phyloP scores from a whole-genome alignment of 2,888 invertebrate species.

The Yponomeuta evonymella region DNA sequence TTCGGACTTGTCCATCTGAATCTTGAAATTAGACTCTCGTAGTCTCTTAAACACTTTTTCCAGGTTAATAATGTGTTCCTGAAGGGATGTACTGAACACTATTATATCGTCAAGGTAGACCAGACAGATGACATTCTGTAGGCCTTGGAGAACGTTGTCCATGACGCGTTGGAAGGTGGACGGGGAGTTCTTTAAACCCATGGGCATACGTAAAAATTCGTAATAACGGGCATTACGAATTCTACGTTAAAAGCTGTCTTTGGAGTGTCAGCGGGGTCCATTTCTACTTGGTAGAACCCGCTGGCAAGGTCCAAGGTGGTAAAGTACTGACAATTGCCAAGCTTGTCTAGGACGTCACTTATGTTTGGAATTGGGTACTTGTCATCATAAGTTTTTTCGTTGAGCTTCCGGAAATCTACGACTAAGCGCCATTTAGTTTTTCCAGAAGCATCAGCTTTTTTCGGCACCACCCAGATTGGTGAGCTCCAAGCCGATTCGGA shows the following conservation, averaged over 20 bases:
- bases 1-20: too few species aligned
- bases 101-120: conserved; percentile 7
- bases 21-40: too few species aligned
- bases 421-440: conserved; percentile 13
- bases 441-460: conserved; percentile 7
- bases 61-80: conserved; percentile 9
- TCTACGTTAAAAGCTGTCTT: too few species aligned
- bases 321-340: conserved; percentile 10
- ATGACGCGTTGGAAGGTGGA: neutral
- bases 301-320: conserved; percentile 8
- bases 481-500: too few species aligned
- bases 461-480: too few species aligned
- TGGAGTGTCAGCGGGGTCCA: too few species aligned
- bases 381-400: conserved; percentile 13
- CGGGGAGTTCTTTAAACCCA: neutral
- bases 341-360: conserved; percentile 7
- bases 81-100: conserved; percentile 4
- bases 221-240: too few species aligned
- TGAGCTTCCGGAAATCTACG: conserved; percentile 13
- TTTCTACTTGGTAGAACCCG: neutral
- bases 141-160: neutral
- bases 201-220: too few species aligned
- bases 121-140: neutral
- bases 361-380: conserved; percentile 6
- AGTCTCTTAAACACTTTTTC: neutral